Evolutionary conservation across 2,797 vertebrate species (phyloP).

Genomic region (Arnoldichthys spilopterus): DNA sequence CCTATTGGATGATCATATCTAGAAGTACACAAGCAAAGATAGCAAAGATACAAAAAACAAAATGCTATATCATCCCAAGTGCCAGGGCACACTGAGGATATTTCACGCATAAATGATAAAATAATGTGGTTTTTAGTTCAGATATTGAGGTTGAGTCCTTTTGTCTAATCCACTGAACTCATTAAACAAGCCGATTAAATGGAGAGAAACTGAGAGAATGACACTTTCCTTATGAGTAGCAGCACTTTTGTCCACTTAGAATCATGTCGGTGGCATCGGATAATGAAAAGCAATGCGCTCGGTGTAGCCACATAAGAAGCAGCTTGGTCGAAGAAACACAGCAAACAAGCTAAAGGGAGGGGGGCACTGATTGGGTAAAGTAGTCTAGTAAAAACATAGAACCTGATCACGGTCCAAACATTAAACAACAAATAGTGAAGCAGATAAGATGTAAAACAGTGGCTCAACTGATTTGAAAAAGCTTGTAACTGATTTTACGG

Average conservation of each 20-base stretch:
- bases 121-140: constrained; percentile 24
- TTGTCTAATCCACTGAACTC: constrained; percentile 23
- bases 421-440: neutral
- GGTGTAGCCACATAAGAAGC: neutral
- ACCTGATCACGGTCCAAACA: neutral
- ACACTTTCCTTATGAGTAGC: constrained; percentile 25
- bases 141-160: constrained; percentile 3
- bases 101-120: constrained; percentile 28
- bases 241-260: constrained; percentile 20
- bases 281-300: constrained; percentile 36
- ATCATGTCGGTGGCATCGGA: constrained; percentile 3
- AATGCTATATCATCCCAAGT: neutral
- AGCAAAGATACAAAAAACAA: neutral
- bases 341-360: constrained; percentile 4
- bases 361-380: constrained; percentile 37
- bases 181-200: constrained; percentile 18
- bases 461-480: too few relatives aligned
- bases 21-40: neutral
- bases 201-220: constrained; percentile 29
- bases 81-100: neutral
- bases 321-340: constrained; percentile 6
- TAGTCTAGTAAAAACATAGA: constrained; percentile 19
- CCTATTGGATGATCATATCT: too few relatives aligned
- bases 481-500: too few relatives aligned
- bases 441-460: neutral